Base-by-base conservation (phyloP, 2,888 invertebrate genomes). In the Acronicta psi region DNA sequence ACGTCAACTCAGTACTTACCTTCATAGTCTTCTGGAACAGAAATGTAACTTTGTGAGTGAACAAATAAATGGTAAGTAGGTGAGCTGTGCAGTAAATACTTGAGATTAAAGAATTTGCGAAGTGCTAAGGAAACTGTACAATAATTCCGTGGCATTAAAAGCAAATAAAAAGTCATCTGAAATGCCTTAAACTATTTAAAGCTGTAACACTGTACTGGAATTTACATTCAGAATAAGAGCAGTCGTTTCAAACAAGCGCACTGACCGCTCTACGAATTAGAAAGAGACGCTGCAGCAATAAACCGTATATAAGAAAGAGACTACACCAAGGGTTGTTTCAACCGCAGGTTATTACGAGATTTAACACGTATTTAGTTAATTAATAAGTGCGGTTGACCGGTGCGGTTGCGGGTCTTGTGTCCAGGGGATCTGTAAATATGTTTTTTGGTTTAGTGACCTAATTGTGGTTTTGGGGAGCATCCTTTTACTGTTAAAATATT, bases 341-440 rank as follows among this genome's bases (percentile, higher is more conserved):
- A 92, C 94, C 93, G 88, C 94, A 93, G 87, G 88, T 91, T 93
- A 91, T 91, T 90, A 90, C 82, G 86, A 89, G 91, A 91, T 90
- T 92, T 93, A 93, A 93, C 93, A 91, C 92, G 92, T 90, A 92
- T 89, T 91, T 90, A 87, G 90, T 88, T 92, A 92, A 93, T 93
- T 92, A 93, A 88, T 91, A 86, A 90, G 88, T 92, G 93, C 85
- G 93, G 93, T 93, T 90, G 89, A 88, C 91, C 93, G 83, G 81
- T 75, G 89, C 82, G 89, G 90, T 87, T 80, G 82, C 68, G 72
- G 82, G 84, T 81, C 76, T 71, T 84, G 81, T 78, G 81, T 78
- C 79, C 75, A 77, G 84, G 43, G 89, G 87, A 88, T 89, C 87
- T 88, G 88, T 90, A 89, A 90, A 90, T 90, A 91, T 88, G 84